A percentile compares a stretch with the other conserved stretches of the same genome.
phyloP scores from a whole-genome alignment of 2,888 invertebrate species.

The Drosophila affinis region DNA sequence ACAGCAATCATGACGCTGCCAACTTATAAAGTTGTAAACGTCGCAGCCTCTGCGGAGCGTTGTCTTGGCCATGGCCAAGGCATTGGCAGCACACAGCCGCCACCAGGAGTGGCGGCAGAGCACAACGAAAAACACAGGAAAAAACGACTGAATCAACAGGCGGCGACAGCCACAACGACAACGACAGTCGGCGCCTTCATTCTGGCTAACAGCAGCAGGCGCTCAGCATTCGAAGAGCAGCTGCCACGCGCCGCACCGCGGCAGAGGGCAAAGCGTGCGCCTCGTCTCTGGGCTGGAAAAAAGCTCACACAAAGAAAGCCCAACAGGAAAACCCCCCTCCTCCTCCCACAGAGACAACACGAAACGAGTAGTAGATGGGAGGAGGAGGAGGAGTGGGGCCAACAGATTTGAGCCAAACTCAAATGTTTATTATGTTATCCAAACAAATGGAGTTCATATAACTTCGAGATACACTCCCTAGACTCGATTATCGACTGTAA shows the following conservation, averaged over 20 bases:
- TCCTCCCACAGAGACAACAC: neutral
- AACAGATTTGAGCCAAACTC: conserved; percentile 35
- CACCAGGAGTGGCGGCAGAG: neutral
- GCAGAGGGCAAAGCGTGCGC: conserved; percentile 16
- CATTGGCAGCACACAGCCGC: neutral
- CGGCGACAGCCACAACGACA: conserved; percentile 28
- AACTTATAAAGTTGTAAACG: conserved; percentile 70
- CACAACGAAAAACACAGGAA: conserved; percentile 3
- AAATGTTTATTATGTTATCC: conserved; percentile 13
- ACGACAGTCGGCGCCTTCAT: conserved; percentile 58
- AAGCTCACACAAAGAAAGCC: conserved; percentile 26
- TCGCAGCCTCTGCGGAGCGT: conserved; percentile 53
- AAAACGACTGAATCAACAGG: conserved; percentile 65
- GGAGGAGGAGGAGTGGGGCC: conserved; percentile 35
- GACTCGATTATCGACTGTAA: neutral
- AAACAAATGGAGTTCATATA: neutral
- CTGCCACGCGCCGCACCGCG: conserved; percentile 2
- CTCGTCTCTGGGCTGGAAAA: conserved; percentile 10
- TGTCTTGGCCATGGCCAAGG: conserved; percentile 68
- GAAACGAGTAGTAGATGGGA: neutral
- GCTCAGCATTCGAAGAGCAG: conserved; percentile 57
- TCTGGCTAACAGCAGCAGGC: conserved; percentile 75
- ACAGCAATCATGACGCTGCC: conserved; percentile 18
- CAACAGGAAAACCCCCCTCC: conserved; percentile 6
- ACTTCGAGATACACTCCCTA: neutral